Evolutionary conservation across 1,140 invertebrate species (phyloP).

Genomic region (Lethocerus indicus): DNA sequence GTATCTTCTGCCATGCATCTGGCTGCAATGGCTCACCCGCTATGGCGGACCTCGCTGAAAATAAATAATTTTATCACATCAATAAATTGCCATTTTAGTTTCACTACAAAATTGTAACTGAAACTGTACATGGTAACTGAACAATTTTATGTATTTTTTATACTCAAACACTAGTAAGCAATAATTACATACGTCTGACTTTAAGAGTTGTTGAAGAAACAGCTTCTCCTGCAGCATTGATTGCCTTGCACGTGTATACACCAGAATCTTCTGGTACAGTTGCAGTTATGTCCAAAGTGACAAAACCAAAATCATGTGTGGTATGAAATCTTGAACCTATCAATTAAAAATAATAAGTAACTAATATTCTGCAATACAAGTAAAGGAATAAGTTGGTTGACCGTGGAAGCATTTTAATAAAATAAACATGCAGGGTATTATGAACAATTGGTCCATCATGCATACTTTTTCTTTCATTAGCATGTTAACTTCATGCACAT

Average conservation of each 20-base stretch:
- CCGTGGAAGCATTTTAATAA: no score
- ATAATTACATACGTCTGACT: constrained; percentile 39
- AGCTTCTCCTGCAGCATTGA: constrained; percentile 78
- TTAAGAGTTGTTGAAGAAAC: constrained; percentile 77
- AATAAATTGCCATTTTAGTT: neutral
- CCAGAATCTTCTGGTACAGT: constrained; percentile 82
- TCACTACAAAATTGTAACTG: no score
- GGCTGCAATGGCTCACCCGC: constrained; percentile 64
- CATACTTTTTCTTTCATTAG: no score
- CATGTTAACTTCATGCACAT: no score
- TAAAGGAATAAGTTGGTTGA: neutral
- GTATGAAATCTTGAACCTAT: constrained; percentile 68
- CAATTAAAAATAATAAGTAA: constrained; percentile 21
- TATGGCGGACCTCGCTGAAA: constrained; percentile 50
- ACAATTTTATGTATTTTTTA: no score
- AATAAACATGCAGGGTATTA: no score
- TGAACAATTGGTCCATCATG: no score
- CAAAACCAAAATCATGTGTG: constrained; percentile 85
- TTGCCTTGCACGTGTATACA: constrained; percentile 83
- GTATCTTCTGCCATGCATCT: constrained; percentile 77
- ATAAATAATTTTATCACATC: constrained; percentile 1
- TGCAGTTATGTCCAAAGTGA: constrained; percentile 77
- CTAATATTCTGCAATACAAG: neutral
- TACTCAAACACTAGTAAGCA: no score
- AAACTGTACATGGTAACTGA: no score